Percentiles rank a stretch among this genome's conserved stretches.
Conservation (phyloP, 2,888 invertebrate species). For the Hermaeophaga mercurialis region DNA sequence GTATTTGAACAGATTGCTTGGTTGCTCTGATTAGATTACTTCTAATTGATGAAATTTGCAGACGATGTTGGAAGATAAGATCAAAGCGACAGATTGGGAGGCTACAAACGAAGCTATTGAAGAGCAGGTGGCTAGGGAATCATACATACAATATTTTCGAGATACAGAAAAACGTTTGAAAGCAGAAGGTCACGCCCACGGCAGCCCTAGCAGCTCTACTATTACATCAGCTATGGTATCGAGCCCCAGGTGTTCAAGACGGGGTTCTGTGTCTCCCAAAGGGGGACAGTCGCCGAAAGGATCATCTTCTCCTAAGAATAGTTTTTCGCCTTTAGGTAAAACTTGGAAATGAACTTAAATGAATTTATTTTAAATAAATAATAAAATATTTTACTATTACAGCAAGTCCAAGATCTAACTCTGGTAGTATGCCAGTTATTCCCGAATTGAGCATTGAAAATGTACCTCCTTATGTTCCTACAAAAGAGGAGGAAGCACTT, state of each 20-base stretch:
- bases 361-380: no score
- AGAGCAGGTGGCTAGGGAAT: conserved; percentile 85
- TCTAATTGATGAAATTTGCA: no score
- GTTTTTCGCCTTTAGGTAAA: conserved; percentile 43
- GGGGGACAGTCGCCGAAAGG: conserved; percentile 54
- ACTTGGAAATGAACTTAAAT: no score
- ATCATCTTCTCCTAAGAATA: conserved; percentile 48
- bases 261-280: conserved; percentile 55
- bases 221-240: conserved; percentile 52
- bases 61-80: conserved; percentile 89
- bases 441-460: conserved; percentile 37
- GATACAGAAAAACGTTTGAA: conserved; percentile 55
- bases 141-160: conserved; percentile 72
- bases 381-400: background rate
- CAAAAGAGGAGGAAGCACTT: conserved; percentile 48
- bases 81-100: conserved; percentile 89
- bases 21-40: no score
- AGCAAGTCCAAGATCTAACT: conserved; percentile 43
- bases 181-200: conserved; percentile 51
- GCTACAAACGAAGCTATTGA: conserved; percentile 90
- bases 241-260: conserved; percentile 50
- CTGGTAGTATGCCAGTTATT: conserved; percentile 29
- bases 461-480: conserved; percentile 45
- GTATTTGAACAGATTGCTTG: no score
- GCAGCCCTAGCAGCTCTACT: conserved; percentile 55